Base-by-base conservation (phyloP, 2,888 invertebrate species). In the Mesoligia furuncula region DNA sequence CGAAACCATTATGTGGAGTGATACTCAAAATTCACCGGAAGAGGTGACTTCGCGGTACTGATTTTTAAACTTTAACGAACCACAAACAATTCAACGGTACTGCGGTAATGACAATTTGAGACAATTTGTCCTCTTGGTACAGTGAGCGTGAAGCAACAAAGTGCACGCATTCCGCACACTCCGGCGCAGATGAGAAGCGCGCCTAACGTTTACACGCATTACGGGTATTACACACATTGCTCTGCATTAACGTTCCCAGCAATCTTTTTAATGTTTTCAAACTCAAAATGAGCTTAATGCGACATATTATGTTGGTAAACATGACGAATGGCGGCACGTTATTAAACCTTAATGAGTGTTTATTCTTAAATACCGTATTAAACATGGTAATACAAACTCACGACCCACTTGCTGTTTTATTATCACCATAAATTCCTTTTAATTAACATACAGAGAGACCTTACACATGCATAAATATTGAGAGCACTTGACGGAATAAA, bases 51-150 rank as follows among this genome's bases (percentile, higher is more conserved):
- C 90, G 89, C 90, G 90, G 91, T 90, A 81, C 86, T 89, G 87
- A 86, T 89, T 89, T 84, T 79, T 78, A 77, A 90, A 86, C 85
- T 90, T 88, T 91, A 93, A 93, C 92, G 91, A 93, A 93, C 92
- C 92, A 90, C 92, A 92, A 90, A 92, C 83, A 87, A 85, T 85
- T 84, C 84, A 91, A 91, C 90, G 90, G 91, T 90, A 85, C 90
- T 93, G 90, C 77, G 91, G 91, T 90, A 88, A 91, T 86, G 86
- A 89, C 89, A 88, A 89, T 90, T 92, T 88, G 81, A 83, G 87
- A 88, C 87, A 85, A 90, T 90, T 90, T 89, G 81, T 79, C 79
- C 79, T 42, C 79, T 75, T 73, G 70, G 73, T 83, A 81, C 75
- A 75, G 68, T 69, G 73, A 89, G 85, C 83, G 81, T 86, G 81